Evolutionary conservation across 2,888 invertebrate genomes (phyloP), one percentile per base, ranked within the genome.

Genomic region (Tenthredo scrophulariae): DNA sequence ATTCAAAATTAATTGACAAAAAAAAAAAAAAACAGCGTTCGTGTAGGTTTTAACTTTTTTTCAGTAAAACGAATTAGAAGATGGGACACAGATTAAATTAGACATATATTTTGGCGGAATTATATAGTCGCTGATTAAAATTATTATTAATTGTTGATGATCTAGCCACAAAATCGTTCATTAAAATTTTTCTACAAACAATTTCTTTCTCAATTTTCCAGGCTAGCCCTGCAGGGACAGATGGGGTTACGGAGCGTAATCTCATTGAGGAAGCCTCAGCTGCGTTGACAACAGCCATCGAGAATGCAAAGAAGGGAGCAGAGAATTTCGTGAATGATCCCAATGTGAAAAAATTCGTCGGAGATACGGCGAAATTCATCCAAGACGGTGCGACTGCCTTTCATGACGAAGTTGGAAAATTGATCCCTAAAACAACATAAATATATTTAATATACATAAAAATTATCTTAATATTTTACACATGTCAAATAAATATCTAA

Each of bases 341-440:
- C 0, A 86, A 87, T 5, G 1, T 91, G 9, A 88, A 88, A 33
- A 85, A 88, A 0, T 75, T 90, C 22, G 18, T 89, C 0, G 86
- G 89, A 18, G 87, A 89, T 43, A 87, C 89, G 9, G 87, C 88
- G 70, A 84, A 87, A 0, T 84, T 88, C 0, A 46, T 91, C 22
- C 84, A 90, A 5, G 87, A 88, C 9, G 86, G 89, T 46, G 88
- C 88, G 4, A 87, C 89, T 9, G 86, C 87, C 22, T 84, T 91
- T 18, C 87, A 86, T 26, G 86, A 88, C 29, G 87, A 89, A 82
- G 87, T 88, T 0, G 86, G 88, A 15, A 89, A 91, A 72, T 86
- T 90, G 2, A 74, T 90, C 1, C 90, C 46, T 29, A 67, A 79
- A 46, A 86, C 80, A 84, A 18, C 3, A 74, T 86, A 58, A 50